phyloP scores from a whole-genome alignment of 2,113 vertebrate species.

The Mixornis gularis region DNA sequence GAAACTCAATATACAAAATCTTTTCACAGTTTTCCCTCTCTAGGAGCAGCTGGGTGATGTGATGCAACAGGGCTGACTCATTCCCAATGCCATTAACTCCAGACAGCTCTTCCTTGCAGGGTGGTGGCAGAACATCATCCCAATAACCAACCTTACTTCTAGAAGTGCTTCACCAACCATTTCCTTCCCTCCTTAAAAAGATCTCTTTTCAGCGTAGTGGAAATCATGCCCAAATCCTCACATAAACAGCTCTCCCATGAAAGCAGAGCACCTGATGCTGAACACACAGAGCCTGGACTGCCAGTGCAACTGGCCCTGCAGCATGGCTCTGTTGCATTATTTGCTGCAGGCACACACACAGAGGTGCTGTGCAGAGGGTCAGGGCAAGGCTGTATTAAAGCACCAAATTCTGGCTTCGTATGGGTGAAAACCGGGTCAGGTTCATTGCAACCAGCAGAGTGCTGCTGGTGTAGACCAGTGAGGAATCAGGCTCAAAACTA shows the following conservation, averaged over 20 bases:
- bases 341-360: neutral
- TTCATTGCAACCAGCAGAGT: neutral
- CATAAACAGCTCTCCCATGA: neutral
- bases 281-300: fast-evolving
- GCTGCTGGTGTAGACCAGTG: neutral
- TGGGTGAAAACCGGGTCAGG: neutral
- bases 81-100: neutral
- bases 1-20: neutral
- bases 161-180: neutral
- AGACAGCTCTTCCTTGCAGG: neutral
- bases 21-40: neutral
- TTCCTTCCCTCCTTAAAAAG: neutral
- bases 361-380: fast-evolving
- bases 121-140: neutral
- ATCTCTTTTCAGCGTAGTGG: neutral
- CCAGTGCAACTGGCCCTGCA: neutral
- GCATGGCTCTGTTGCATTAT: fast-evolving
- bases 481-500: neutral
- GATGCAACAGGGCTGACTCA: neutral
- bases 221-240: neutral
- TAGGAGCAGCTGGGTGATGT: neutral
- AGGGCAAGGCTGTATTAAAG: neutral
- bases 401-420: neutral
- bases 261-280: neutral
- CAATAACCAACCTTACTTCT: neutral